Conservation (phyloP, 2,888 invertebrate species). For the Nymphalis c-album region DNA sequence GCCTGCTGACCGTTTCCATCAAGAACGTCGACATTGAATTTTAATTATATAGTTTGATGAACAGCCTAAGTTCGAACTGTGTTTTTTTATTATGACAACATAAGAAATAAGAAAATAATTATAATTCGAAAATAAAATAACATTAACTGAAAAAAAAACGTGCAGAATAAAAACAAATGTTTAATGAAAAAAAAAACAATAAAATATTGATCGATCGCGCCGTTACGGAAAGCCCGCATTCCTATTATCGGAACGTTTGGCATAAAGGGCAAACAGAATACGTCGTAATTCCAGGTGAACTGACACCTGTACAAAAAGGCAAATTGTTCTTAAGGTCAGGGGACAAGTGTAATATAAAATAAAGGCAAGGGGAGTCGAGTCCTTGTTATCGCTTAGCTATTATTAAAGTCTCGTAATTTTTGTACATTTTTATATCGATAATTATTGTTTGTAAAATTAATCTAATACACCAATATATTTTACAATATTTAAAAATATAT, state of each 20-base stretch:
- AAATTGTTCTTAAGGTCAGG: slow-evolving; percentile 52
- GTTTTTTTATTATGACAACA: background rate
- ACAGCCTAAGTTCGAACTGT: no score
- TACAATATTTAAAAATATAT: no score
- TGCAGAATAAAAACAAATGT: background rate
- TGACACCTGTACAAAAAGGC: slow-evolving; percentile 65
- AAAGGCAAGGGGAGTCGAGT: slow-evolving; percentile 29
- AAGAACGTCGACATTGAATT: slow-evolving; percentile 35
- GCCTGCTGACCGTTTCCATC: slow-evolving; percentile 21
- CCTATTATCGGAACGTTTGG: slow-evolving; percentile 40
- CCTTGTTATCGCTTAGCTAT: slow-evolving; percentile 7
- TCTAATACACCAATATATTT: background rate
- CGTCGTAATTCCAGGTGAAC: slow-evolving; percentile 65
- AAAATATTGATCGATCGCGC: slow-evolving; percentile 39
- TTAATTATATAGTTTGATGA: background rate
- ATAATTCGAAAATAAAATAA: no score
- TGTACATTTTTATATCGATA: background rate
- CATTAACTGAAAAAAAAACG: no score
- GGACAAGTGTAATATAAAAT: slow-evolving; percentile 33
- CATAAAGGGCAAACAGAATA: slow-evolving; percentile 40
- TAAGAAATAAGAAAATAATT: background rate
- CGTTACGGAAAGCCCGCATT: slow-evolving; percentile 49
- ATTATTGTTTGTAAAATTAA: background rate
- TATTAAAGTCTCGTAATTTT: background rate
- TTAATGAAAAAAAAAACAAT: slow-evolving; percentile 29